A percentile compares a stretch with the other conserved stretches of the same genome.
These are phyloP conservation scores for Maconellicoccus hirsutus DNA, from an alignment of 1,140 invertebrate species.

Conservation along the genomic window DNA sequence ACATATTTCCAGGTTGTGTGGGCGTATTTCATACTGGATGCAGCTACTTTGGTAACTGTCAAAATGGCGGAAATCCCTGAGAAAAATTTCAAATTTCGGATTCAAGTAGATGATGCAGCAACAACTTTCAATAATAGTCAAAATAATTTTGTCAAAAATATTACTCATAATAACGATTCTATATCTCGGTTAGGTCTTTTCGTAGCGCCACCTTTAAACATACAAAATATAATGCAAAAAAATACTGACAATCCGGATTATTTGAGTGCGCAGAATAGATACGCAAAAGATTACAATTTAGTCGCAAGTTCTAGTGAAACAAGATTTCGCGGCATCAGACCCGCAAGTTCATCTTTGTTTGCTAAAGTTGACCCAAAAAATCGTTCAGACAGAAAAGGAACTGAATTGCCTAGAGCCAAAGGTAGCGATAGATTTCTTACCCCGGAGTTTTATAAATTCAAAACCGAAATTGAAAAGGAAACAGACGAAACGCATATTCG, in stretches of 20 bases:
- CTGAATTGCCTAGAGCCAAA: not conserved
- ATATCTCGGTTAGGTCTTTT: not conserved
- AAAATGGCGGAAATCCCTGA: not conserved
- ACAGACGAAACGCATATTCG: not conserved
- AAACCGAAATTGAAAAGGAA: constrained; percentile 6
- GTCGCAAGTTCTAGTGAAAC: not conserved
- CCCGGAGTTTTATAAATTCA: not conserved
- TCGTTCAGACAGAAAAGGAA: not conserved
- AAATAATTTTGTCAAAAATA: not conserved
- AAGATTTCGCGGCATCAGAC: not conserved
- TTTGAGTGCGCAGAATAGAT: not conserved
- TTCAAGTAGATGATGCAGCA: not conserved
- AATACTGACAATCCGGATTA: not conserved
- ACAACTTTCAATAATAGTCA: no score
- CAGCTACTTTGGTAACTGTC: not conserved
- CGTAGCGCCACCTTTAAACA: not conserved
- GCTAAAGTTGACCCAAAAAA: not conserved
- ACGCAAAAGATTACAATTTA: not conserved
- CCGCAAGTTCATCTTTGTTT: not conserved
- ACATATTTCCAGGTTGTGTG: not conserved
- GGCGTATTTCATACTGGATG: constrained; percentile 5
- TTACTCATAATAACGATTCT: not conserved
- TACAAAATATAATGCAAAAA: not conserved
- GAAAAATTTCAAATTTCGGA: not conserved
- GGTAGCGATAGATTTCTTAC: not conserved